phyloP scores from a whole-genome alignment of 2,888 invertebrate species.

The Phengaris arion region DNA sequence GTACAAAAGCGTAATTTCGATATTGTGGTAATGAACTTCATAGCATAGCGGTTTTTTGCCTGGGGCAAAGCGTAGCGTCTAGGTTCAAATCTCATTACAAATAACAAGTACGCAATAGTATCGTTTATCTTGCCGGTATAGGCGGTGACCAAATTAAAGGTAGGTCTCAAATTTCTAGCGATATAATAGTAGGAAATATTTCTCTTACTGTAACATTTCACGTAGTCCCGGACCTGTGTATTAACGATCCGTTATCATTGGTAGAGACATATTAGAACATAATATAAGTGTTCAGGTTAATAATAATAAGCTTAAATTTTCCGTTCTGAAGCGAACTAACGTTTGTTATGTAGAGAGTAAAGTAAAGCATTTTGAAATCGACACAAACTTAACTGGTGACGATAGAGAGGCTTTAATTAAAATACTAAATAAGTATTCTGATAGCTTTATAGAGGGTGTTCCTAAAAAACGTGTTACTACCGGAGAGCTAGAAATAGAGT shows the following conservation, averaged over 20 bases:
- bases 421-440: conserved; percentile 28
- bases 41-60: no score
- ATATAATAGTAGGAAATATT: background rate
- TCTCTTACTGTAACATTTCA: conserved; percentile 28
- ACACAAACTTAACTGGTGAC: conserved; percentile 34
- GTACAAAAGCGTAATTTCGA: no score
- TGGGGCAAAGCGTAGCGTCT: no score
- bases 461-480: conserved; percentile 39
- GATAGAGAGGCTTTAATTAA: conserved; percentile 21
- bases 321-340: background rate
- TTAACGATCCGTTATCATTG: conserved; percentile 33
- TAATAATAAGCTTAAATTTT: conserved; percentile 30
- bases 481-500: conserved; percentile 33
- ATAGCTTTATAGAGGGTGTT: conserved; percentile 38
- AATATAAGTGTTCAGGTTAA: conserved; percentile 34
- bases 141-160: conserved; percentile 37
- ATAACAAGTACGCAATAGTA: conserved; percentile 33
- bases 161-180: conserved; percentile 23
- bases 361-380: conserved; percentile 33
- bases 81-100: no score
- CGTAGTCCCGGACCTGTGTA: conserved; percentile 31
- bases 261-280: conserved; percentile 35
- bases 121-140: conserved; percentile 40
- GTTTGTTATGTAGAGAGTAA: background rate
- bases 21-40: no score